These are phyloP conservation scores for Unio delphinus DNA, from an alignment of 2,888 invertebrate species.

Conservation along the genomic window DNA sequence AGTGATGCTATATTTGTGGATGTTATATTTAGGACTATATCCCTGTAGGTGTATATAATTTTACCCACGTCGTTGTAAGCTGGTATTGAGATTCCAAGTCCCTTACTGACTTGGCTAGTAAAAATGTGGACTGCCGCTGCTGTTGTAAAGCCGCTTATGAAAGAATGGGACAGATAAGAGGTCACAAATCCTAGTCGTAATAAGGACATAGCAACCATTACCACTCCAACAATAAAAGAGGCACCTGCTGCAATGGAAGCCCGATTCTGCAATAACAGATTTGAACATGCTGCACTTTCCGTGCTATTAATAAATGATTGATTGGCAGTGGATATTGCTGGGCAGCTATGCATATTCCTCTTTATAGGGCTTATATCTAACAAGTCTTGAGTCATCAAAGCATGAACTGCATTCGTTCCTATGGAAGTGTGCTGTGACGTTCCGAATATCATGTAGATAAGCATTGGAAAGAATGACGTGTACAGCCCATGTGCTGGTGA, in stretches of 20 bases:
- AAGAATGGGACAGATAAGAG: slow-evolving; percentile 47
- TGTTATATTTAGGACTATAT: slow-evolving; percentile 75
- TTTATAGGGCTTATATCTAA: no score
- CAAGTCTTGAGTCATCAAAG: no score
- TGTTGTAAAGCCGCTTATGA: slow-evolving; percentile 56
- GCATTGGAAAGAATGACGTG: slow-evolving; percentile 49
- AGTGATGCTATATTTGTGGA: slow-evolving; percentile 80
- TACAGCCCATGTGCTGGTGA: slow-evolving; percentile 51
- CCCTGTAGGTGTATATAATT: slow-evolving; percentile 74
- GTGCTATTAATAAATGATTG: no score
- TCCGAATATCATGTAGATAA: slow-evolving; percentile 53
- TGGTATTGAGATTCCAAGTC: slow-evolving; percentile 33
- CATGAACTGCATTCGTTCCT: slow-evolving; percentile 50
- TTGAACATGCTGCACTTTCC: no score
- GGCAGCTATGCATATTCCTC: no score
- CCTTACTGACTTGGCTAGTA: slow-evolving; percentile 43
- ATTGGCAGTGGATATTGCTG: no score
- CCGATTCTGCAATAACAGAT: no score
- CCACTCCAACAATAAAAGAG: slow-evolving; percentile 33
- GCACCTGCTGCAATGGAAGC: neutral
- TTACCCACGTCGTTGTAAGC: slow-evolving; percentile 35
- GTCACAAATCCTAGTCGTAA: slow-evolving; percentile 49
- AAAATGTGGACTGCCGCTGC: slow-evolving; percentile 49
- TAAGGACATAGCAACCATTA: slow-evolving; percentile 43
- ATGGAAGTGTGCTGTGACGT: slow-evolving; percentile 48